Evolutionary conservation across 1,140 invertebrate species (phyloP), one percentile per base, ranked within the genome.

Genomic region (Drosophila varians): DNA sequence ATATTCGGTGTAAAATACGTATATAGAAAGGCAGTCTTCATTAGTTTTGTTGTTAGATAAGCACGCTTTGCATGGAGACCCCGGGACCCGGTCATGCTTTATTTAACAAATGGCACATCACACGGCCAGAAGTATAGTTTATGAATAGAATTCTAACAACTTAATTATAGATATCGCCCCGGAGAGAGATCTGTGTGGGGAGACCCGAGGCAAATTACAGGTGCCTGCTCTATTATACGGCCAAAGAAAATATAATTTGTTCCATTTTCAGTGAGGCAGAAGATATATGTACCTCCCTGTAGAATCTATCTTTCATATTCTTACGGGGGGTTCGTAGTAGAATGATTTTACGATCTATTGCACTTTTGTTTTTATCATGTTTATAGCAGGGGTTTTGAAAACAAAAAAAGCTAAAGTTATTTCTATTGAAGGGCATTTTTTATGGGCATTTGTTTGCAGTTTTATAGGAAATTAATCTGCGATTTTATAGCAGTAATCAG

Each of bases 121-220:
- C 60, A 36, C 47, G 36, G 60, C 25, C 12, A 26, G 60, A 42
- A 18, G 19, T 61, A 60, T 60, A 53, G 56, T 54, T 73, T 64
- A 64, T 73, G 70, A 73, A 73, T 64, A 73, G 48, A 73, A 62
- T 73, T 72, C 69, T 62, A 73, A 73, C 69, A 73, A 73, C 68
- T 64, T 73, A 73, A 73, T 73, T 73, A 73, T 72, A 61, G 57
- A 73, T 62, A 47, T 42, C 68, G 56, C n/a, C 4, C n/a, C 4
- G 21, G 9, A 26, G 40, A 26, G 40, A 54, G 52, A 46, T 68
- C 42, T 42, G 26, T 42, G 26, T 14, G 26, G 53, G 58, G 14
- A 12, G 16, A 7, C n/a, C n/a, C 16, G 56, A 14, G 34, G 34
- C 12, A 12, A 38, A 38, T 38, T 38, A 38, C 36, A 38, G 36